Conservation (phyloP, 2,888 invertebrate species). For the Ophion slaviceki region DNA sequence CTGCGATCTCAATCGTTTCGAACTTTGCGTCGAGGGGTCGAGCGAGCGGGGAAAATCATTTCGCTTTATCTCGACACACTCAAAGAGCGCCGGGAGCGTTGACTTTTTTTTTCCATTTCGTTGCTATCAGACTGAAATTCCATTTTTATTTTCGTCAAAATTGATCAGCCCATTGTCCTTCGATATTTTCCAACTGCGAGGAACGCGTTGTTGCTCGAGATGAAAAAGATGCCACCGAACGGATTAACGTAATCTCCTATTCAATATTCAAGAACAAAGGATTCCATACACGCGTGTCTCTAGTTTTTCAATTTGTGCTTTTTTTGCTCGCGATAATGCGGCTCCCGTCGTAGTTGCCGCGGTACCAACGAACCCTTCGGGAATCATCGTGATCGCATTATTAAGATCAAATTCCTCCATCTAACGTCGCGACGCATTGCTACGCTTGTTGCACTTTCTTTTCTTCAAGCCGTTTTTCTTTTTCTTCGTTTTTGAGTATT, state of each 20-base stretch:
- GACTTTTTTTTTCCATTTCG: background rate
- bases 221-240: background rate
- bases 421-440: constrained; percentile 36
- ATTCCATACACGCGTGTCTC: background rate
- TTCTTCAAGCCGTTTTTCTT: constrained; percentile 42
- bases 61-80: constrained; percentile 15
- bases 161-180: background rate
- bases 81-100: background rate
- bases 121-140: background rate
- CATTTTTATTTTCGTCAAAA: background rate
- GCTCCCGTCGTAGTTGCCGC: background rate
- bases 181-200: background rate
- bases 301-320: background rate
- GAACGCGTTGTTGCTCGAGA: background rate
- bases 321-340: background rate
- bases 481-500: constrained; percentile 55
- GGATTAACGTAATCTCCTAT: constrained; percentile 24
- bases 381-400: constrained; percentile 69
- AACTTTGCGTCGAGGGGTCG: constrained; percentile 40
- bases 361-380: constrained; percentile 1
- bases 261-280: background rate
- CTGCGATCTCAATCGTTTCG: constrained; percentile 49
- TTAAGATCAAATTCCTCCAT: constrained; percentile 76
- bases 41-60: constrained; percentile 11
- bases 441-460: constrained; percentile 3